These are phyloP conservation scores for Lagria hirta DNA, from an alignment of 2,888 invertebrate species.

Conservation along the genomic window DNA sequence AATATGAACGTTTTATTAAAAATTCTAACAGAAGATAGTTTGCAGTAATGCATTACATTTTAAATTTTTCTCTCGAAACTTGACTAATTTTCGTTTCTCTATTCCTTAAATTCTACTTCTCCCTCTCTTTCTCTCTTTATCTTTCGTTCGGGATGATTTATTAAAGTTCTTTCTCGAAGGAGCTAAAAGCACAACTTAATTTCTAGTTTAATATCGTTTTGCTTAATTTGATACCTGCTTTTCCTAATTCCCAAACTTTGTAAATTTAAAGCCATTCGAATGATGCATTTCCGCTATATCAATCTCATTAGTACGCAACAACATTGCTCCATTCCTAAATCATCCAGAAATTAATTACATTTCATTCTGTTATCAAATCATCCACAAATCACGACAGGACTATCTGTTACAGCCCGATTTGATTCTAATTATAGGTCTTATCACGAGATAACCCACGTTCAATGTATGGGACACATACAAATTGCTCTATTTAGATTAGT, in stretches of 20 bases:
- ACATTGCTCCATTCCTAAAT: constrained; percentile 43
- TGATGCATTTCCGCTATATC: constrained; percentile 31
- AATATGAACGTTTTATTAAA: no score
- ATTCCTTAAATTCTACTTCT: no score
- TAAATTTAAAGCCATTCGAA: constrained; percentile 31
- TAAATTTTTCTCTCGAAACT: no score
- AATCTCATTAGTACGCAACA: constrained; percentile 48
- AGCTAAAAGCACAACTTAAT: no score
- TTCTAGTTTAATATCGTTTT: constrained; percentile 26
- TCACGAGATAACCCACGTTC: constrained; percentile 40
- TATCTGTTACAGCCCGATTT: constrained; percentile 50
- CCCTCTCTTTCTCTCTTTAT: no score
- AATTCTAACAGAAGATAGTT: no score
- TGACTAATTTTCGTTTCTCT: no score
- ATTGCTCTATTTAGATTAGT: no score
- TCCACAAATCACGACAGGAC: constrained; percentile 51
- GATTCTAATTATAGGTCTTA: constrained; percentile 48
- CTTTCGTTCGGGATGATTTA: no score
- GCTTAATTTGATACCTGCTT: constrained; percentile 32
- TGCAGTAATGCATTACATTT: no score
- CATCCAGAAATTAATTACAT: constrained; percentile 52
- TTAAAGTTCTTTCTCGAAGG: no score
- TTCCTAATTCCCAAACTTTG: constrained; percentile 41
- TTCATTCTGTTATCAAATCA: constrained; percentile 52
- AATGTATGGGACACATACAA: constrained; percentile 38